Base-by-base conservation (phyloP, 2,888 invertebrate genomes). In the Drosophila dives region DNA sequence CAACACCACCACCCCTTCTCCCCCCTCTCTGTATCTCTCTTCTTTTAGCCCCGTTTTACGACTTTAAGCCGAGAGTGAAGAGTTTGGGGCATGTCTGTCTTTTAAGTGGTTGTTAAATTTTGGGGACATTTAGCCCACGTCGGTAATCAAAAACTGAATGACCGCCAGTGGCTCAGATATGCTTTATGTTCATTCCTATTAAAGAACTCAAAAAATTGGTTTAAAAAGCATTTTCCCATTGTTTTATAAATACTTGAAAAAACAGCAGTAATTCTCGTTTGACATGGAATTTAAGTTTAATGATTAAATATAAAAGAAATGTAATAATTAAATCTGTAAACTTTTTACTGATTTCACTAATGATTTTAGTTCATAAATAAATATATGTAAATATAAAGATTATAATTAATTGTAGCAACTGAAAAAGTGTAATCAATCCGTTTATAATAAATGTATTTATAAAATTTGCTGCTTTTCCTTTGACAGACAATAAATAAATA, bases 41-140 rank as follows among this genome's bases (percentile, higher is more conserved):
- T n/a, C 59, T 26, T 17, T 38, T 23, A 40, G 61, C 38, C 12
- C 8, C 51, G n/a, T 79, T 77, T 78, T 75, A 78, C 58, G 71
- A 65, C 64, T 79, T 74, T 75, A 74, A 77, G 50, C 34, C 33
- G n/a, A 5, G n/a, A n/a, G 4, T 12, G 36, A 3, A 49, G 20
- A 7, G 11, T 1, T 55, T 20, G 48, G 20, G n/a, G 36, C 59
- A 63, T 38, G 8, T 32, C 60, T 48, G 59, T 56, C 63, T 63
- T 78, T 78, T 60, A 74, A 78, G 78, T 74, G 75, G 72, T 45
- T 42, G 61, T 72, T 66, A 67, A 77, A 72, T 59, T 67, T 48
- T 17, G 33, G 23, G 42, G 38, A 55, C 56, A 60, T 60, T 63
- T 75, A 20, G 50, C 17, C 17, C 48, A 15, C 33, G 8, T 32